Evolutionary conservation across 1,140 invertebrate genomes (phyloP).

Genomic region (Paracyclopina nana): DNA sequence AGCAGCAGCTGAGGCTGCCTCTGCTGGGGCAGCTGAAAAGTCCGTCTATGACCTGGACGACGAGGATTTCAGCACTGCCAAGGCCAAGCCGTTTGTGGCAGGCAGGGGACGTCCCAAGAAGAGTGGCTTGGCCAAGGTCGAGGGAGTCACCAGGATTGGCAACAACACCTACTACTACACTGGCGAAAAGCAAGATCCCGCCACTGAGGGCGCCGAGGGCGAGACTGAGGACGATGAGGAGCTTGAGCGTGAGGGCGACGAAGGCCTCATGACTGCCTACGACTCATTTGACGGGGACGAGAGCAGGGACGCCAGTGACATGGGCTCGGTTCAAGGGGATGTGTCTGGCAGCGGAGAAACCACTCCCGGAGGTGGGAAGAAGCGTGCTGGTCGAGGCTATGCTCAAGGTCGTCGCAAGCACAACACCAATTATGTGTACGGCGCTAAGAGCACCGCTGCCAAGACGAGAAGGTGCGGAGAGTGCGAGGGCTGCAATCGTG

Average conservation of each 20-base stretch:
- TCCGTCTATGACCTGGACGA: neutral
- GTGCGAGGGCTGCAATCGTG: neutral
- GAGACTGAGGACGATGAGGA: neutral
- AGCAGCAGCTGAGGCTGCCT: neutral
- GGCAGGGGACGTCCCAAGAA: neutral
- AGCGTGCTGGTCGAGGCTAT: neutral
- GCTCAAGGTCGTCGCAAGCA: neutral
- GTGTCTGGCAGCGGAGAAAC: too few species aligned
- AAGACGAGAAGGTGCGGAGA: neutral
- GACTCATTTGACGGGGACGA: neutral
- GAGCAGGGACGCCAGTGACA: neutral
- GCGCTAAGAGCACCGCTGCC: neutral
- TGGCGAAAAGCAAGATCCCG: neutral
- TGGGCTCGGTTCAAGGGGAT: too few species aligned
- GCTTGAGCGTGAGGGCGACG: neutral
- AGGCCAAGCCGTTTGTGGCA: too few species aligned
- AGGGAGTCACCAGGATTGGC: conserved; percentile 6
- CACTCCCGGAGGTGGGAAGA: neutral
- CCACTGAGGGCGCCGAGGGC: neutral
- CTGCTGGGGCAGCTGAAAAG: neutral
- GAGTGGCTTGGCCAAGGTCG: conserved; percentile 1
- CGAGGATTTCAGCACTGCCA: neutral
- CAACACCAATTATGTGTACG: neutral
- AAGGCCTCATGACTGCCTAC: neutral
- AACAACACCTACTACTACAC: conserved; percentile 15